Conservation (phyloP, 2,888 invertebrate genomes). For the Leptinotarsa tumamoca region DNA sequence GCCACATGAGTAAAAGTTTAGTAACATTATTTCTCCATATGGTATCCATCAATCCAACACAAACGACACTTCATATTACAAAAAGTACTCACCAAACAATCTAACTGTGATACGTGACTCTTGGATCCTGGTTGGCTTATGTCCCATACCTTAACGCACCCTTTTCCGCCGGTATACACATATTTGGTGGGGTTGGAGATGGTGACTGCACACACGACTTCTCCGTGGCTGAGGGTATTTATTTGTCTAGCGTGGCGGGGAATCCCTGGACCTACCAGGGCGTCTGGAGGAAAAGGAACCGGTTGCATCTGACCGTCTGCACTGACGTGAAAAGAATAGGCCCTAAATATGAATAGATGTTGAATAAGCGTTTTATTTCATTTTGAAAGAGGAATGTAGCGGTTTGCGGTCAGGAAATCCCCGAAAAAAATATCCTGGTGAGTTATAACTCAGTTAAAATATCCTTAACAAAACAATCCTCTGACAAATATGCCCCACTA, state of each 20-base stretch:
- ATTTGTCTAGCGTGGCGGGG: constrained; percentile 91
- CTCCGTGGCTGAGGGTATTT: constrained; percentile 93
- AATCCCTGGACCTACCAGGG: constrained; percentile 91
- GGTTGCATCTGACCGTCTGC: constrained; percentile 89
- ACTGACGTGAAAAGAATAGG: constrained; percentile 95
- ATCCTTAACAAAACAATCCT: no score
- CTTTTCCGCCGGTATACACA: constrained; percentile 98
- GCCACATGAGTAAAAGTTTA: no score
- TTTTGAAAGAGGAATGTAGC: no score
- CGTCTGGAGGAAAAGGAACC: constrained; percentile 95
- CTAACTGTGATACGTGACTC: constrained; percentile 85
- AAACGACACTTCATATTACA: neutral
- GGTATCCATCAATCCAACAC: neutral
- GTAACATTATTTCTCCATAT: no score
- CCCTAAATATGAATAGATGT: constrained; percentile 67
- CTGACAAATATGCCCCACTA: no score
- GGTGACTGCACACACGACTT: constrained; percentile 97
- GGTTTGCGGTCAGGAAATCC: no score
- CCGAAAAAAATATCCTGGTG: no score
- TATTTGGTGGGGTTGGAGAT: constrained; percentile 88
- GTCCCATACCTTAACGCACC: constrained; percentile 91
- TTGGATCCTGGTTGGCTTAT: constrained; percentile 81
- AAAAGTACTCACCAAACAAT: constrained; percentile 76
- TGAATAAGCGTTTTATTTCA: no score
- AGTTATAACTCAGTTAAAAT: no score